phyloP scores from a whole-genome alignment of 1,140 invertebrate species.

The Babylonia areolata region DNA sequence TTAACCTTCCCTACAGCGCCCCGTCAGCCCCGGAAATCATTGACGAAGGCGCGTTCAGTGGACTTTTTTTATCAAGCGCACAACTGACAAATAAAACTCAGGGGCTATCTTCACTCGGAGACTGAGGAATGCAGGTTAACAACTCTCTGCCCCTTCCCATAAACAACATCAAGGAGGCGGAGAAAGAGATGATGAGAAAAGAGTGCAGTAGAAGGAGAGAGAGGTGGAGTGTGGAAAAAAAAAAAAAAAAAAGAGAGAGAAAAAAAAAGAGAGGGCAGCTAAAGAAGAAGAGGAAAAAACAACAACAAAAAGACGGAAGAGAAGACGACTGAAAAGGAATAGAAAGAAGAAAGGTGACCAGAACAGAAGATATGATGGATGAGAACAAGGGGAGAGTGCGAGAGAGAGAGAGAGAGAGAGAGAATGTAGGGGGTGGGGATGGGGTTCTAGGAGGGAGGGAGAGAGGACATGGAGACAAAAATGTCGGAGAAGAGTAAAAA shows the following conservation, averaged over 20 bases:
- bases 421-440: no score
- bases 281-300: neutral
- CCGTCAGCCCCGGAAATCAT: no score
- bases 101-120: no score
- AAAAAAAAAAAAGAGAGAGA: neutral
- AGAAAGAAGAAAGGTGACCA: no score
- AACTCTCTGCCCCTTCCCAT: no score
- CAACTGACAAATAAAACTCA: no score
- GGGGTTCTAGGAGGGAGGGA: neutral
- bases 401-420: neutral
- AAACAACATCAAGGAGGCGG: no score
- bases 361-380: neutral
- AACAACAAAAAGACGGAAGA: neutral
- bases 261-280: neutral
- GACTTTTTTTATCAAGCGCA: no score
- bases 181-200: neutral
- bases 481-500: neutral
- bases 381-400: neutral
- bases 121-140: no score
- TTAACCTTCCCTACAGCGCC: no score
- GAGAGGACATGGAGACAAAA: neutral
- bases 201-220: neutral
- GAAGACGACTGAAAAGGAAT: no score
- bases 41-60: no score
- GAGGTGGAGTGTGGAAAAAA: neutral